These are phyloP conservation scores for Saccopteryx leptura DNA, from an alignment of 2,113 vertebrate species.

Conservation along the genomic window DNA sequence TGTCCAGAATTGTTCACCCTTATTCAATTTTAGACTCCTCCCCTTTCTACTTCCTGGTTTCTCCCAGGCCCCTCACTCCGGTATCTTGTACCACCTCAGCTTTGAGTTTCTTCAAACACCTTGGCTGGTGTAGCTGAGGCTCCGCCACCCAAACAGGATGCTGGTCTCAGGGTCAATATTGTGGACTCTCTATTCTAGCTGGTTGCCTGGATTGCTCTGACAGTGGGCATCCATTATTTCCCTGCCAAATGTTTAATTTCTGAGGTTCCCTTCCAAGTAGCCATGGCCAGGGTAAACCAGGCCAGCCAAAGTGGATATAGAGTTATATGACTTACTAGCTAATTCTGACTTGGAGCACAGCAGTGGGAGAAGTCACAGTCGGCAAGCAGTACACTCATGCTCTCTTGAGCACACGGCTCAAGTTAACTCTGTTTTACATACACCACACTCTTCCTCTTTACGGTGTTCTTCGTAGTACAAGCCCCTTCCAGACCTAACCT, in stretches of 20 bases:
- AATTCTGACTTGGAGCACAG: not conserved
- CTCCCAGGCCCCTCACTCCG: not conserved
- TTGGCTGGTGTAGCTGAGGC: not conserved
- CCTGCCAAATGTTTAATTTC: not conserved
- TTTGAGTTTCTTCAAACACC: not conserved
- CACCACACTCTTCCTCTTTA: not conserved
- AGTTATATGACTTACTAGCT: not conserved
- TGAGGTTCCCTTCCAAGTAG: not conserved
- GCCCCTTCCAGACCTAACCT: not conserved
- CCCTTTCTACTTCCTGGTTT: not conserved
- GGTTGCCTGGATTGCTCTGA: not conserved
- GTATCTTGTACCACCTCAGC: fast-evolving
- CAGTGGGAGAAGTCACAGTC: not conserved
- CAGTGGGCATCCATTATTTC: not conserved
- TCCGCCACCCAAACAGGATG: no score
- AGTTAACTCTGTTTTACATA: not conserved
- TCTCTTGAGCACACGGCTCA: not conserved
- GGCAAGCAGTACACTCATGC: not conserved
- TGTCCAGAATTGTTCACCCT: not conserved
- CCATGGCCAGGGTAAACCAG: not conserved
- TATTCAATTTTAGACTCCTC: not conserved
- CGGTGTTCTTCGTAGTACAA: not conserved
- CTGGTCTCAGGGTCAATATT: not conserved
- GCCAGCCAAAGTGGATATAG: not conserved
- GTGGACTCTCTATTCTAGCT: not conserved